phyloP scores from a whole-genome alignment of 1,140 invertebrate genomes.

The Diplogasteroides magnus region DNA sequence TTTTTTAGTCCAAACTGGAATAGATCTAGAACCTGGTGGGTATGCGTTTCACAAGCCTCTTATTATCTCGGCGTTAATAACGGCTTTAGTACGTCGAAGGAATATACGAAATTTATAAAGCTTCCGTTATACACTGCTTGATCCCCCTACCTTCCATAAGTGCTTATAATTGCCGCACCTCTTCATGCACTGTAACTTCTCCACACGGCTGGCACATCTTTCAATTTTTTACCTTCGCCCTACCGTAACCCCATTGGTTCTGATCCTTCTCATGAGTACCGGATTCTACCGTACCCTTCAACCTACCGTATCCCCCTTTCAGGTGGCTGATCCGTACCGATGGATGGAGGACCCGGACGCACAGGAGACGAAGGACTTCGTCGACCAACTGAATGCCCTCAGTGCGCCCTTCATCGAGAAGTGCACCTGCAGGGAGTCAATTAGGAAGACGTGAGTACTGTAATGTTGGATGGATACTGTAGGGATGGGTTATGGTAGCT shows the following conservation, averaged over 20 bases:
- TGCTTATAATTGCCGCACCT: too few species aligned
- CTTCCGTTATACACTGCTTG: too few species aligned
- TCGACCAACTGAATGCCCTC: constrained; percentile 82
- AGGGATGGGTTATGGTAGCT: background rate
- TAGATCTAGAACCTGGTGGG: too few species aligned
- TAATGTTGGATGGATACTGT: background rate
- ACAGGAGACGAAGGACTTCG: constrained; percentile 82
- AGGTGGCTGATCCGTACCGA: constrained; percentile 86
- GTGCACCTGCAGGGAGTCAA: constrained; percentile 69
- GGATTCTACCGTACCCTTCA: constrained; percentile 25
- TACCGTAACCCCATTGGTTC: background rate
- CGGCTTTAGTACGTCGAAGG: too few species aligned
- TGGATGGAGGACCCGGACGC: constrained; percentile 94
- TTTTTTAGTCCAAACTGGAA: too few species aligned
- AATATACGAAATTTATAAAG: too few species aligned
- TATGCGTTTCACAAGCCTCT: too few species aligned
- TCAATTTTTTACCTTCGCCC: background rate
- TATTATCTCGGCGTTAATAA: too few species aligned
- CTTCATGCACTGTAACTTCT: too few species aligned
- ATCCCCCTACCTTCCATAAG: too few species aligned
- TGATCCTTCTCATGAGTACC: constrained; percentile 6
- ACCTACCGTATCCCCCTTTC: too few species aligned
- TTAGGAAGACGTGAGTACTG: constrained; percentile 65
- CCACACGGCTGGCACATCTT: constrained; percentile 10
- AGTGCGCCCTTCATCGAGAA: constrained; percentile 76